Evolutionary conservation across 2,888 invertebrate genomes (phyloP).

Genomic region (Amitus sp.): DNA sequence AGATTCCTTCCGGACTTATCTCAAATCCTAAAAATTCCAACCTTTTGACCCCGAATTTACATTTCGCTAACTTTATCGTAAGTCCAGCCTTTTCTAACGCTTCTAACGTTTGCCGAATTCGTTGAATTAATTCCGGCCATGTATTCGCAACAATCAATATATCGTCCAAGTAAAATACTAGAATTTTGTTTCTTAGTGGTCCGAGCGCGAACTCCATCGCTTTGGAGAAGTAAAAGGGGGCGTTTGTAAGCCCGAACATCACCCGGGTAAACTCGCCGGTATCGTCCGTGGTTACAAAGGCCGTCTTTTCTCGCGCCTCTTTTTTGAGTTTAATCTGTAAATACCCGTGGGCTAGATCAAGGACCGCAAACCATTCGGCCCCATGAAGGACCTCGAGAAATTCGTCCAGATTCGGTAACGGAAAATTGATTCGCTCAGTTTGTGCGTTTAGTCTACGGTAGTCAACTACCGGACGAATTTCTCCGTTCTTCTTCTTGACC

Average conservation of each 20-base stretch:
- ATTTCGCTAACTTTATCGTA: conserved; percentile 10
- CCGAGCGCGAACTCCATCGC: conserved; percentile 27
- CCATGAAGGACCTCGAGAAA: conserved; percentile 16
- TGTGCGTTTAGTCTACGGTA: conserved; percentile 29
- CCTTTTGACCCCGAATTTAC: conserved; percentile 7
- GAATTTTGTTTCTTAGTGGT: conserved; percentile 18
- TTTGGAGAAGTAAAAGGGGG: conserved; percentile 45
- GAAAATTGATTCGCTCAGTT: conserved; percentile 25
- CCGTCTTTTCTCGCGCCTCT: conserved; percentile 28
- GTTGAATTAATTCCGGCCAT: conserved; percentile 16
- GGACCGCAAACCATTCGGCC: neutral
- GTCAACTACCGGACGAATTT: conserved; percentile 35
- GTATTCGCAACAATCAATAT: conserved; percentile 10
- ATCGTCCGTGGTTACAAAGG: conserved; percentile 40
- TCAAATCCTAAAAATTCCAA: conserved; percentile 10
- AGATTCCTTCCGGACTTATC: conserved; percentile 1
- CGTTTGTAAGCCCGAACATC: conserved; percentile 49
- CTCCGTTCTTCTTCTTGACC: conserved; percentile 34
- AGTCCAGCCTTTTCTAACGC: conserved; percentile 10
- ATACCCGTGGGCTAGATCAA: conserved; percentile 29
- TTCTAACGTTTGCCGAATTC: conserved; percentile 3
- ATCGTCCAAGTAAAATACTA: conserved; percentile 25
- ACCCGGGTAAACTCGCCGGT: conserved; percentile 45
- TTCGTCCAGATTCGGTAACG: conserved; percentile 32
- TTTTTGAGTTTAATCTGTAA: conserved; percentile 32